Evolutionary conservation across 2,113 vertebrate genomes (phyloP).

Genomic region (Rhinoptilus africanus): DNA sequence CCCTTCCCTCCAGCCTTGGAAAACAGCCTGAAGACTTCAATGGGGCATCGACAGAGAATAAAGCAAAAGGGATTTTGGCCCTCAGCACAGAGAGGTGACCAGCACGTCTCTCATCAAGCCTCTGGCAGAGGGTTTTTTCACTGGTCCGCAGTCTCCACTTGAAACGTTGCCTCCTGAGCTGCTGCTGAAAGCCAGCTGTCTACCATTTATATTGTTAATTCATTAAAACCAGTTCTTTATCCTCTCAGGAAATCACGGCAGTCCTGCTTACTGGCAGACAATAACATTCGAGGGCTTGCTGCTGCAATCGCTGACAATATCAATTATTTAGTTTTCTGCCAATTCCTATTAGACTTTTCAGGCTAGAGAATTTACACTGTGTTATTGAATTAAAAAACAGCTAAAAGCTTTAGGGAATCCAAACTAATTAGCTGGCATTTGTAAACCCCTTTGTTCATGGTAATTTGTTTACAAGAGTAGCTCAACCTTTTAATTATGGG

Average conservation of each 20-base stretch:
- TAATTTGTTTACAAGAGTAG: slow-evolving; percentile 86
- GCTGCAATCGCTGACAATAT: slow-evolving; percentile 74
- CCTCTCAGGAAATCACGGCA: slow-evolving; percentile 77
- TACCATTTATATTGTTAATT: slow-evolving; percentile 74
- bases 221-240: slow-evolving; percentile 75
- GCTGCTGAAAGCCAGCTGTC: slow-evolving; percentile 72
- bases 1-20: neutral
- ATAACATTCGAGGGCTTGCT: slow-evolving; percentile 50
- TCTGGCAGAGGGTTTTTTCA: neutral
- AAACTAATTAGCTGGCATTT: slow-evolving; percentile 80
- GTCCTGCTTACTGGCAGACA: slow-evolving; percentile 70
- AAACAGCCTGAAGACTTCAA: neutral
- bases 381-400: slow-evolving; percentile 83
- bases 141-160: neutral
- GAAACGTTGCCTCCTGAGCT: slow-evolving; percentile 46
- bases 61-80: neutral
- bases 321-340: slow-evolving; percentile 82
- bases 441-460: slow-evolving; percentile 83
- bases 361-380: slow-evolving; percentile 75
- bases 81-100: neutral
- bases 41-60: neutral
- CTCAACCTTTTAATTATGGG: slow-evolving; percentile 85
- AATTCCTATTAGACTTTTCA: slow-evolving; percentile 81
- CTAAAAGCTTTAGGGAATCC: slow-evolving; percentile 80
- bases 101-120: neutral